These are phyloP conservation scores for Chrysina gloriosa DNA, from an alignment of 2,888 invertebrate species.

Conservation along the genomic window DNA sequence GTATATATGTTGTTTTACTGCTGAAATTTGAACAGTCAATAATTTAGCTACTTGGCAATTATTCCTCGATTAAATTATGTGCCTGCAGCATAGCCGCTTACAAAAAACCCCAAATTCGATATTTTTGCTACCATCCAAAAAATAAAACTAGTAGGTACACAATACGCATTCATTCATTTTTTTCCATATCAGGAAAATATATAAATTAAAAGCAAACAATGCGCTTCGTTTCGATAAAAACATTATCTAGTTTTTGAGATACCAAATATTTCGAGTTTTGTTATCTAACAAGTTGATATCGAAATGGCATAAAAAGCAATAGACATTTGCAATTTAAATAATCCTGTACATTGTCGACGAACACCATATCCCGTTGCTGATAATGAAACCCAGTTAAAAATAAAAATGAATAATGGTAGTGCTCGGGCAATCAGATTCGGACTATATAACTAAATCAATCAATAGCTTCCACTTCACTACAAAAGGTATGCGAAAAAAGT, in stretches of 20 bases:
- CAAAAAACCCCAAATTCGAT: too few relatives aligned
- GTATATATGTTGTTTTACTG: too few relatives aligned
- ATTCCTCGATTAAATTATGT: too few relatives aligned
- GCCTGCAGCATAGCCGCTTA: too few relatives aligned
- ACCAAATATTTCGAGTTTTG: background rate
- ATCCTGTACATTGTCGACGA: conserved; percentile 1
- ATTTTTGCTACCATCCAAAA: too few relatives aligned
- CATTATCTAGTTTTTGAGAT: background rate
- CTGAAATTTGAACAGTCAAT: too few relatives aligned
- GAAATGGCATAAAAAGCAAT: background rate
- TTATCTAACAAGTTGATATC: conserved; percentile 5
- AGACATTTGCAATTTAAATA: conserved; percentile 30
- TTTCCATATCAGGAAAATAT: conserved; percentile 4
- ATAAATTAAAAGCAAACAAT: conserved; percentile 31
- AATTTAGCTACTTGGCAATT: too few relatives aligned
- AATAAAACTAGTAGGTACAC: background rate
- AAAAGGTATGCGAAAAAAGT: conserved; percentile 46
- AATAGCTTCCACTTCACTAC: conserved; percentile 51
- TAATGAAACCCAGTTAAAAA: conserved; percentile 25
- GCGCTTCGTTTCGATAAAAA: conserved; percentile 23
- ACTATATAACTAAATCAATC: conserved; percentile 56
- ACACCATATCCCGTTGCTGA: conserved; percentile 20
- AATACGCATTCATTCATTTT: background rate
- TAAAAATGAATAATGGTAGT: conserved; percentile 35
- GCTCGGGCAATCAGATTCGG: background rate